Evolutionary conservation across 2,113 vertebrate species (phyloP).

Genomic region (Murina feae): DNA sequence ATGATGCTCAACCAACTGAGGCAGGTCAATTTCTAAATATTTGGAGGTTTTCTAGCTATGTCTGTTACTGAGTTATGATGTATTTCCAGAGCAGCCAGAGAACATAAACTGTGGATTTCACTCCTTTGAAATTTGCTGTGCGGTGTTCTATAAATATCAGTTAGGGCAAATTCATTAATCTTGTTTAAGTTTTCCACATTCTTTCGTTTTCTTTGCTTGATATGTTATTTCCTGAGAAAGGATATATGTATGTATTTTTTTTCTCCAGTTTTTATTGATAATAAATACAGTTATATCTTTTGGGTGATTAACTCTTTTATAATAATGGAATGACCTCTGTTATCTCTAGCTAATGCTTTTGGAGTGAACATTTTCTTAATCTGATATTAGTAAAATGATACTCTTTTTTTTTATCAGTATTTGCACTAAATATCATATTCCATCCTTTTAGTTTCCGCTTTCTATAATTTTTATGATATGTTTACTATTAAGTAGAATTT

Average conservation of each 20-base stretch:
- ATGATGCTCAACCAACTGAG: no score
- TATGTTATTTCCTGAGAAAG: background rate
- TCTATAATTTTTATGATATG: background rate
- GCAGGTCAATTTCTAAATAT: background rate
- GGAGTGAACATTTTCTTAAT: background rate
- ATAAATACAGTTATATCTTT: background rate
- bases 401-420: background rate
- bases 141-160: background rate
- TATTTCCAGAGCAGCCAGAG: background rate
- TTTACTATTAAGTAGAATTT: background rate
- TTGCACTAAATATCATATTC: background rate
- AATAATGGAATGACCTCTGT: background rate
- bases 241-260: background rate
- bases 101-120: background rate
- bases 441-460: background rate
- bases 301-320: background rate
- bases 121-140: conserved; percentile 10
- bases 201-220: background rate
- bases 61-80: background rate
- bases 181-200: background rate
- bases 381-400: background rate
- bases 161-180: background rate
- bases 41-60: conserved; percentile 10
- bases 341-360: background rate
- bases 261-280: background rate